These are phyloP conservation scores for Aeoliscus strigatus DNA, from an alignment of 2,797 vertebrate genomes.

Conservation along the genomic window DNA sequence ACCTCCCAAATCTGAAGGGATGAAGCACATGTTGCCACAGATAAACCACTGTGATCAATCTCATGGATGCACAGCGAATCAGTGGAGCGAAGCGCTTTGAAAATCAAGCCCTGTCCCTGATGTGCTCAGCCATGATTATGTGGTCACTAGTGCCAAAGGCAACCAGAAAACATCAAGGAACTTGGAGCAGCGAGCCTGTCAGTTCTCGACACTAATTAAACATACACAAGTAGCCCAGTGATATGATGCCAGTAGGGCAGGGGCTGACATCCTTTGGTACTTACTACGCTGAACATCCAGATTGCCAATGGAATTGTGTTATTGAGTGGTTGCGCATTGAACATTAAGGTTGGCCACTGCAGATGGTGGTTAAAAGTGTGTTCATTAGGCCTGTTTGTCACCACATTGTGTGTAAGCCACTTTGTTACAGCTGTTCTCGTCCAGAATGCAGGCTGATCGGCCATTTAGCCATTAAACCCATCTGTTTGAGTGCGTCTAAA, in stretches of 20 bases:
- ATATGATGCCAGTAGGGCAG: conserved; percentile 57
- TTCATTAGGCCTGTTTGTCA: conserved; percentile 9
- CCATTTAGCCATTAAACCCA: too few species aligned
- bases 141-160: conserved; percentile 80
- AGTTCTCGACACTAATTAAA: conserved; percentile 79
- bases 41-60: conserved; percentile 86
- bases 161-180: conserved; percentile 79
- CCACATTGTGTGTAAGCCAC: neutral
- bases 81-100: conserved; percentile 79
- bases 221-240: conserved; percentile 66
- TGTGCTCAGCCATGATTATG: conserved; percentile 79
- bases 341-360: conserved; percentile 1
- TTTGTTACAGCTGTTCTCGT: neutral
- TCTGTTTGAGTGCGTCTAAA: too few species aligned
- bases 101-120: conserved; percentile 80
- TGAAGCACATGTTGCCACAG: conserved; percentile 80
- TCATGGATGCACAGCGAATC: conserved; percentile 80
- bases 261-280: conserved; percentile 53
- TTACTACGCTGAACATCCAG: conserved; percentile 52
- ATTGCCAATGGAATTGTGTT: conserved; percentile 32
- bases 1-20: conserved; percentile 75
- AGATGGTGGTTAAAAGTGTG: neutral
- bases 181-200: conserved; percentile 69
- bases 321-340: conserved; percentile 26
- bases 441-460: neutral